Base-by-base conservation (phyloP, 2,888 invertebrate species). In the Oxytorus armatus region DNA sequence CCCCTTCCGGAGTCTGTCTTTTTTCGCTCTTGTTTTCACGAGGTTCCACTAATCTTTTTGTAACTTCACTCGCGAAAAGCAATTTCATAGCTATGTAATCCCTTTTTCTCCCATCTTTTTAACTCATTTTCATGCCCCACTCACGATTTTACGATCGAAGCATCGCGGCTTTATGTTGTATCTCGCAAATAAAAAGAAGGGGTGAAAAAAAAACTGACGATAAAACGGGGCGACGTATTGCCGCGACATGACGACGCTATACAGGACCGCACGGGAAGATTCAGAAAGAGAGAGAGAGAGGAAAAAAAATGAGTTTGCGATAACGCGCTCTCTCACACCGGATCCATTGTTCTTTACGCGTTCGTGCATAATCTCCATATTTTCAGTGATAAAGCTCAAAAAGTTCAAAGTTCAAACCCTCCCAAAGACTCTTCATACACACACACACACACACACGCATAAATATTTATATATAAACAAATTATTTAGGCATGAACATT, bases 341-440 rank as follows among this genome's bases (percentile, higher is more conserved):
- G 55, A 51, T 69, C 51, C 77, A 80, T 80, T 80, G 77, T 80
- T 80, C 80, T 70, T 33, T 21, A 16, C 74, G 10, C 4, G 36
- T 61, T 39, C n/a, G 53, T 65, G 72, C 14, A 79, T 66, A 44
- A 65, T 74, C 42, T 65, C 44, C 63, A 74, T 53, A 25, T 25
- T 23, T 23, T 23, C 10, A 8, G 23, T 25, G 49, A 21, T 59
- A 72, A 80, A 80, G 63, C 49, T 44, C 33, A 55, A 65, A 14
- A 69, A 57, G 80, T 73, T 77, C 69, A 77, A 74, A 80, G 80
- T 77, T 80, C 68, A 53, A 47, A 33, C 18, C 25, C 7, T 23
- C 68, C 21, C 10, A 44, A 8, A 11, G 42, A 66, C 65, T 39
- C 55, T 61, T 44, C 39, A 21, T 25, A 8, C n/a, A n/a, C n/a